Base-by-base conservation (phyloP, 1,140 invertebrate genomes). In the Oncopeltus fasciatus region DNA sequence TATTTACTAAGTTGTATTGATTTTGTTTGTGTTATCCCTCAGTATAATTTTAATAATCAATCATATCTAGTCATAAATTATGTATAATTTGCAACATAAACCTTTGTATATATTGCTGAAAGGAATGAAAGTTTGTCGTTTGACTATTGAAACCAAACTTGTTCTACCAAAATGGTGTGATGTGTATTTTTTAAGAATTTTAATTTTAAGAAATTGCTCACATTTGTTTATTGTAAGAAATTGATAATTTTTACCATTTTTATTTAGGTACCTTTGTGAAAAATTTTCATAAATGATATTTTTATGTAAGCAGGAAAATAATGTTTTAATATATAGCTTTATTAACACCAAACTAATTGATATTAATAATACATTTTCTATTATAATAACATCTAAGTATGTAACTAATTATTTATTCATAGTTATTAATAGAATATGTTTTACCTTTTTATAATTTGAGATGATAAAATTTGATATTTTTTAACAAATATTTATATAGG, bases 11-110 rank as follows among this genome's bases (percentile, higher is more conserved):
- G n/a, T n/a, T n/a, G n/a, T n/a, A n/a, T n/a, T n/a, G n/a, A n/a
- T n/a, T n/a, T n/a, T n/a, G n/a, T n/a, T n/a, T n/a, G n/a, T n/a
- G n/a, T n/a, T n/a, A n/a, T n/a, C n/a, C n/a, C n/a, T n/a, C n/a
- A n/a, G n/a, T n/a, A n/a, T n/a, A n/a, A n/a, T n/a, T n/a, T n/a
- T n/a, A n/a, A n/a, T n/a, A n/a, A n/a, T 18, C 26, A 53, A 53
- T 53, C 21, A 24, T 53, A 24, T 53, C 49, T 53, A 53, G 49
- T 53, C 49, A 53, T 53, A 24, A 27, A 24, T 53, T 53, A 53
- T 53, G 18, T 24, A 24, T 24, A 18, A 16, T 14, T 53, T 20
- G 21, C n/a, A n/a, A n/a, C 49, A 53, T 53, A 26, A 24, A 53
- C 49, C 49, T 53, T n/a, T 53, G 49, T 53, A 53, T 24, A 53